Percentiles rank a stretch among this genome's conserved stretches.
Evolutionary conservation across 2,888 invertebrate genomes (phyloP).

Genomic region (Xestia xanthographa): DNA sequence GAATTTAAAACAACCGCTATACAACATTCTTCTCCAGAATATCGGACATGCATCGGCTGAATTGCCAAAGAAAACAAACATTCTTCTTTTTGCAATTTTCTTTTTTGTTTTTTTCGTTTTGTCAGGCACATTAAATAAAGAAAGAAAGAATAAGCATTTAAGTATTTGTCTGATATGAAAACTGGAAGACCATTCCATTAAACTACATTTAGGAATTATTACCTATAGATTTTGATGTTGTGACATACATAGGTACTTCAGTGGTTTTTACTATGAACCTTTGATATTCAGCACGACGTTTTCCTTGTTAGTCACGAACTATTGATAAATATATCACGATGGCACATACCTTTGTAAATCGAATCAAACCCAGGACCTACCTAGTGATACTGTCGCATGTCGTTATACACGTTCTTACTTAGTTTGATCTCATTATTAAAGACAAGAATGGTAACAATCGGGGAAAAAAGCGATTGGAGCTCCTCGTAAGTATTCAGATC

Average conservation of each 20-base stretch:
- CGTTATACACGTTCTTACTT: not conserved
- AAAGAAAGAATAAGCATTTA: not conserved
- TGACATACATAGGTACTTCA: not conserved
- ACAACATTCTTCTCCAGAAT: too few species aligned
- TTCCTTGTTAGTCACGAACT: constrained; percentile 30
- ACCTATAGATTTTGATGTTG: not conserved
- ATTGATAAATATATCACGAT: constrained; percentile 7
- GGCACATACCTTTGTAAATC: not conserved
- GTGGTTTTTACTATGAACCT: not conserved
- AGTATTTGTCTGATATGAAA: not conserved
- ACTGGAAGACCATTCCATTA: not conserved
- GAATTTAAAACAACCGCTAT: not conserved
- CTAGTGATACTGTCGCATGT: not conserved
- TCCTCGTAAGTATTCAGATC: too few species aligned
- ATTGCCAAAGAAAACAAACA: not conserved
- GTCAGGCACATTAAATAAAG: not conserved
- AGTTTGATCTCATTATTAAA: not conserved
- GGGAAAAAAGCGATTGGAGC: too few species aligned
- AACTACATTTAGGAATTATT: too few species aligned
- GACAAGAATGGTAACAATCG: not conserved
- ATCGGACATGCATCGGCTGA: too few species aligned
- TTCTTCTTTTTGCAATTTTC: not conserved
- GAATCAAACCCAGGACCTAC: not conserved
- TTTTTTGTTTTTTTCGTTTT: too few species aligned
- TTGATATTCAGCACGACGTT: constrained; percentile 13